phyloP scores from a whole-genome alignment of 2,797 vertebrate species.

The Sebastes flavidus region DNA sequence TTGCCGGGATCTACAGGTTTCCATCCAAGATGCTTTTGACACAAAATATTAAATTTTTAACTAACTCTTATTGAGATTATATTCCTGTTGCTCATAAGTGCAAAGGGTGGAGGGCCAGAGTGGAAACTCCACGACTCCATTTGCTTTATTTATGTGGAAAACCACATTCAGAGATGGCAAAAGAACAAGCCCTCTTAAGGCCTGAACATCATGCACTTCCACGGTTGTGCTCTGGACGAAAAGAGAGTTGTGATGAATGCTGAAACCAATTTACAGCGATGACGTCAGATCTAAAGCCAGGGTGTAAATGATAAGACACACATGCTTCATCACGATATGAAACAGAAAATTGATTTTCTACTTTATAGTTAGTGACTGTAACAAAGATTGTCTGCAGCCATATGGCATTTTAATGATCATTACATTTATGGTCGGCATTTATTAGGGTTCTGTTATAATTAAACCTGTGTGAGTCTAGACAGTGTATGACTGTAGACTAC shows the following conservation, averaged over 20 bases:
- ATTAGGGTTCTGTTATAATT: conserved; percentile 2
- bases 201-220: not conserved
- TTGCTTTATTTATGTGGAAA: conserved; percentile 63
- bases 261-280: not conserved
- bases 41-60: conserved; percentile 2
- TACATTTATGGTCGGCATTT: not conserved
- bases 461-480: not conserved
- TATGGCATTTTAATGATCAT: not conserved
- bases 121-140: conserved; percentile 48
- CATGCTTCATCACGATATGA: not conserved
- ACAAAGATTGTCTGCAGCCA: not conserved
- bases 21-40: conserved; percentile 1
- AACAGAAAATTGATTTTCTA: not conserved
- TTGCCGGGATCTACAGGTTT: not conserved
- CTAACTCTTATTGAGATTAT: conserved; percentile 1
- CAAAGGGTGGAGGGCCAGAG: conserved; percentile 24
- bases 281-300: not conserved
- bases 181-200: conserved; percentile 9
- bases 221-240: conserved; percentile 18
- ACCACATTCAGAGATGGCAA: conserved; percentile 19
- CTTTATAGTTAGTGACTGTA: not conserved
- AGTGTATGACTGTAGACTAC: not conserved
- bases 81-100: conserved; percentile 1
- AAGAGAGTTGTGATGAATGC: conserved; percentile 3
- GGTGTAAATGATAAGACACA: not conserved